Base-by-base conservation (phyloP, 2,797 vertebrate genomes). In the Chanos chanos region DNA sequence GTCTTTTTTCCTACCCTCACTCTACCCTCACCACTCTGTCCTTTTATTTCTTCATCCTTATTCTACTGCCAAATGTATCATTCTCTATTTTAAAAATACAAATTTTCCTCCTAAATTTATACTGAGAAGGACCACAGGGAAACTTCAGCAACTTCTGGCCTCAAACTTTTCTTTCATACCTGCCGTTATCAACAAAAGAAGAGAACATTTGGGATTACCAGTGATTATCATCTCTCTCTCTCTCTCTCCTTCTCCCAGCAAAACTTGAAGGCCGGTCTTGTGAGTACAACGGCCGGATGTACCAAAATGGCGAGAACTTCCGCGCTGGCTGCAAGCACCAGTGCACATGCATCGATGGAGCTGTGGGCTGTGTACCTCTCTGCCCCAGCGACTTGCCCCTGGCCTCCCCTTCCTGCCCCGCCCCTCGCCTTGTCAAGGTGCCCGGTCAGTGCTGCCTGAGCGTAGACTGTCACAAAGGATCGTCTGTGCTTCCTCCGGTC, bases 261-360 rank as follows among this genome's bases (percentile, higher is more conserved):
- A 89, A 88, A 52, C 84, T 83, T 7, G 91, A 93, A 60, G 91
- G 91, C 3, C 87, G 90, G 22, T 90, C 89, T 1, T 93, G 91
- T 0, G 91, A 93, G 57, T 92, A 90, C 77, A 89, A 83, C 0
- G 88, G 91, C 2, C 79, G 76, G 19, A 90, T 93, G 61, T 91
- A 90, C 69, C 91, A 92, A 64, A 92, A 89, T 0, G 89, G 91
- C 0, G 91, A 92, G 80, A 89, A 86, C 44, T 93, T 93, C 74
- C 76, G 66, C 0, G 89, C 89, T 0, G 90, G 88, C 19, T 93
- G 91, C 72, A 90, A 90, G 52, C 89, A 92, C 78, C 91, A 92
- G 74, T 93, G 91, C 74, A 91, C 87, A 45, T 93, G 91, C 62
- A 89, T 92, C n/a, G 91, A 93, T 1, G 91, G 91, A 0, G 89